Percentiles rank a stretch among this genome's conserved stretches.
Conservation (phyloP, 1,140 invertebrate species). For the Lordiphosa collinella region DNA sequence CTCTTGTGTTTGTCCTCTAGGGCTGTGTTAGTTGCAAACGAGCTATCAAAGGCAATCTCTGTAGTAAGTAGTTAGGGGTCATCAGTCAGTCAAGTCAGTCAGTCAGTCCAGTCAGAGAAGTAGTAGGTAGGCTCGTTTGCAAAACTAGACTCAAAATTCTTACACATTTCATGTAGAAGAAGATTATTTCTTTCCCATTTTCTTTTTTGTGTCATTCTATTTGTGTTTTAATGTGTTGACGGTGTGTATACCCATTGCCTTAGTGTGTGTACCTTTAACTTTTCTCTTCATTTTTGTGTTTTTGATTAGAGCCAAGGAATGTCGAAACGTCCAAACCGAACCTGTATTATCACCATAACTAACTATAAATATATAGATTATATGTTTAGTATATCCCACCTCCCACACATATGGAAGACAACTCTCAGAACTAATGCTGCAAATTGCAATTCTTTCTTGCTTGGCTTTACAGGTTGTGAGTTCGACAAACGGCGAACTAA, state of each 20-base stretch:
- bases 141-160: background rate
- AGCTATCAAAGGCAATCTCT: constrained; percentile 59
- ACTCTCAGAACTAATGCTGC: constrained; percentile 1
- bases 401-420: constrained; percentile 7
- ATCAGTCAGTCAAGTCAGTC: too few relatives aligned
- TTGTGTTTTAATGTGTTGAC: too few relatives aligned
- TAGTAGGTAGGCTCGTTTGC: constrained; percentile 5
- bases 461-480: constrained; percentile 91
- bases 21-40: constrained; percentile 30
- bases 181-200: background rate
- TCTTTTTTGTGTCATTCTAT: background rate
- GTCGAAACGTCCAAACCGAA: constrained; percentile 15
- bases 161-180: background rate
- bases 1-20: constrained; percentile 20
- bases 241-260: constrained; percentile 8
- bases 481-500: constrained; percentile 97
- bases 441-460: constrained; percentile 13
- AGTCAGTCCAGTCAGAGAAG: too few relatives aligned
- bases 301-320: constrained; percentile 55
- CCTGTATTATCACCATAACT: constrained; percentile 44
- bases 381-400: constrained; percentile 1
- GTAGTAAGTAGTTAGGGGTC: constrained; percentile 17
- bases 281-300: constrained; percentile 25
- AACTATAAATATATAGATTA: background rate
- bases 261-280: constrained; percentile 7